Percentiles rank a stretch among this genome's conserved stretches.
Conservation (phyloP, 2,113 vertebrate genomes). For the Oplegnathus fasciatus region DNA sequence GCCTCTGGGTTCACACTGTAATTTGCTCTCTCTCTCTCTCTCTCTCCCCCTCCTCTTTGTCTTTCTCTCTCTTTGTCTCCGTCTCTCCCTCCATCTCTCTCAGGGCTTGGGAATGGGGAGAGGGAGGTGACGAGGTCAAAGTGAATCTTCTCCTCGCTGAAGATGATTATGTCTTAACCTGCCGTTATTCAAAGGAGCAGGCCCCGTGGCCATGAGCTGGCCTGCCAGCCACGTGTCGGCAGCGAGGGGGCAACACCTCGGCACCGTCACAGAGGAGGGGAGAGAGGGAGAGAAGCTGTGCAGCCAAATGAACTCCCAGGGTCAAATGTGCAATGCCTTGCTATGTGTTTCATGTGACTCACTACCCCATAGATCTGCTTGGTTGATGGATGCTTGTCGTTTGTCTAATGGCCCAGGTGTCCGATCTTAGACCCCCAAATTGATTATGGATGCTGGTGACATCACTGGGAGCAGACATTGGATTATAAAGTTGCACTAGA, state of each 20-base stretch:
- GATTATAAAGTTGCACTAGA: constrained; percentile 35
- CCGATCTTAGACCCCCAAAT: constrained; percentile 52
- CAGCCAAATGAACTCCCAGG: constrained; percentile 60
- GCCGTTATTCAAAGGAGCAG: constrained; percentile 81
- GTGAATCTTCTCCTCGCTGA: constrained; percentile 82
- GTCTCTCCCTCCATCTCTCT: constrained; percentile 70
- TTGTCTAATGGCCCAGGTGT: constrained; percentile 63
- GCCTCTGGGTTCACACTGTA: constrained; percentile 76
- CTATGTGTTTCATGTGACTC: constrained; percentile 50
- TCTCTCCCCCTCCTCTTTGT: constrained; percentile 30
- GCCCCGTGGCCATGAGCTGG: constrained; percentile 79
- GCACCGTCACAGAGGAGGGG: constrained; percentile 36
- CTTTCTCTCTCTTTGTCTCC: constrained; percentile 65
- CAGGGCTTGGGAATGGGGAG: constrained; percentile 74
- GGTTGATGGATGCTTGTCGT: constrained; percentile 68
- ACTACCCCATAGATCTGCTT: constrained; percentile 34
- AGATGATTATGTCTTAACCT: constrained; percentile 87
- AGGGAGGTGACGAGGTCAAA: constrained; percentile 83
- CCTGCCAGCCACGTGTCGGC: constrained; percentile 63
- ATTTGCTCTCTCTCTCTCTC: constrained; percentile 71
- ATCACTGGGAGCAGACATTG: constrained; percentile 49
- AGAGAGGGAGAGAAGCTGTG: constrained; percentile 42
- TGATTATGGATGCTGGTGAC: constrained; percentile 57
- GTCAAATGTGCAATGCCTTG: constrained; percentile 65
- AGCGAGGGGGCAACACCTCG: constrained; percentile 61